These are phyloP conservation scores for Pachyuromys duprasi DNA, from an alignment of 2,797 vertebrate genomes.

Conservation along the genomic window DNA sequence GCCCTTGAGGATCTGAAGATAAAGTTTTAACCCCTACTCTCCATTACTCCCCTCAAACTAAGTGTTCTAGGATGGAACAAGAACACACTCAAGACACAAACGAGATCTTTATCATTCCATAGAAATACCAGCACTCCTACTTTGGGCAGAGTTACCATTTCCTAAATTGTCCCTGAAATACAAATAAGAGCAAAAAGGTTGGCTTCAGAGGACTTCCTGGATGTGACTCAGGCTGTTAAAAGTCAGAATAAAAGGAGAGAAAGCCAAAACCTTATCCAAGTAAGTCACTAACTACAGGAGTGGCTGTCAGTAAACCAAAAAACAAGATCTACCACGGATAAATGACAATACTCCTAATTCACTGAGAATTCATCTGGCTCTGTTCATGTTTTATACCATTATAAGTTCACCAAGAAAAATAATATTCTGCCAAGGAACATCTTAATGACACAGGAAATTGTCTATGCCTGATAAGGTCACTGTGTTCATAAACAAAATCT, in stretches of 20 bases:
- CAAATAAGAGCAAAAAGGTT: slow-evolving; percentile 52
- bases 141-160: slow-evolving; percentile 37
- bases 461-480: slow-evolving; percentile 73
- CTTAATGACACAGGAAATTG: slow-evolving; percentile 74
- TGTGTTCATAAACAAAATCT: slow-evolving; percentile 62
- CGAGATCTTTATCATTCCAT: not conserved
- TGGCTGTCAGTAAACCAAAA: slow-evolving; percentile 59
- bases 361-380: slow-evolving; percentile 63
- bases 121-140: slow-evolving; percentile 23
- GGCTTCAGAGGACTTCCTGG: slow-evolving; percentile 74
- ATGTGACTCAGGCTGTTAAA: slow-evolving; percentile 64
- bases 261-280: slow-evolving; percentile 59
- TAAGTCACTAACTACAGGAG: slow-evolving; percentile 60
- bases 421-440: slow-evolving; percentile 72
- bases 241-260: slow-evolving; percentile 50
- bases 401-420: slow-evolving; percentile 74
- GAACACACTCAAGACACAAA: not conserved
- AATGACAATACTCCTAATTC: slow-evolving; percentile 64
- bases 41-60: not conserved
- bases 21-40: not conserved
- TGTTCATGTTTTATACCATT: slow-evolving; percentile 20
- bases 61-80: not conserved
- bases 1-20: slow-evolving; percentile 7
- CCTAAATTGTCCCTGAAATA: slow-evolving; percentile 59
- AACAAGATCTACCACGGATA: slow-evolving; percentile 73